Evolutionary conservation across 2,113 vertebrate genomes (phyloP).

Genomic region (Orthonyx spaldingii): DNA sequence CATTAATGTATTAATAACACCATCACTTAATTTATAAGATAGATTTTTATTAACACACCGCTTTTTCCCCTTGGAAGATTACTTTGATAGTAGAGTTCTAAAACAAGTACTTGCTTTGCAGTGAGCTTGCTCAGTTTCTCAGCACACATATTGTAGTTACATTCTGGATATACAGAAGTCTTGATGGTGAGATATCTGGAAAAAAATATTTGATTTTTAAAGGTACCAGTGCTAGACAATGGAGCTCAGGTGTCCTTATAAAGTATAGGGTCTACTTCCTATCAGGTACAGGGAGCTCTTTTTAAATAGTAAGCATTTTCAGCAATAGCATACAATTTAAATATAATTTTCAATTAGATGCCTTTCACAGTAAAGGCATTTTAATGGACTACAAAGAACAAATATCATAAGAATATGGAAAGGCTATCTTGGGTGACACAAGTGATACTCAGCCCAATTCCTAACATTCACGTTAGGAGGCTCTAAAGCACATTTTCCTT

Average conservation of each 20-base stretch:
- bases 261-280: not conserved
- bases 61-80: not conserved
- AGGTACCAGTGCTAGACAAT: not conserved
- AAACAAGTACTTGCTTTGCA: not conserved
- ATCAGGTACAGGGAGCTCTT: not conserved
- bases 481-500: slow-evolving; percentile 15
- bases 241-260: not conserved
- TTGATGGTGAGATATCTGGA: not conserved
- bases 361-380: not conserved
- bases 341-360: not conserved
- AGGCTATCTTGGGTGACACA: not conserved
- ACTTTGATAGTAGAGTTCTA: not conserved
- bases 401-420: not conserved
- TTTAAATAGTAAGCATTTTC: not conserved
- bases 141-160: not conserved
- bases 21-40: not conserved
- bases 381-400: not conserved
- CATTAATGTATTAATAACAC: not conserved
- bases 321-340: not conserved
- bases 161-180: not conserved
- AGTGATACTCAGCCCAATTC: not conserved
- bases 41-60: not conserved
- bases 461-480: not conserved
- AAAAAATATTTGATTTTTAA: not conserved
- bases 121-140: not conserved